Conservation (phyloP, 1,140 invertebrate genomes). For the Drosophila quadrilineata region DNA sequence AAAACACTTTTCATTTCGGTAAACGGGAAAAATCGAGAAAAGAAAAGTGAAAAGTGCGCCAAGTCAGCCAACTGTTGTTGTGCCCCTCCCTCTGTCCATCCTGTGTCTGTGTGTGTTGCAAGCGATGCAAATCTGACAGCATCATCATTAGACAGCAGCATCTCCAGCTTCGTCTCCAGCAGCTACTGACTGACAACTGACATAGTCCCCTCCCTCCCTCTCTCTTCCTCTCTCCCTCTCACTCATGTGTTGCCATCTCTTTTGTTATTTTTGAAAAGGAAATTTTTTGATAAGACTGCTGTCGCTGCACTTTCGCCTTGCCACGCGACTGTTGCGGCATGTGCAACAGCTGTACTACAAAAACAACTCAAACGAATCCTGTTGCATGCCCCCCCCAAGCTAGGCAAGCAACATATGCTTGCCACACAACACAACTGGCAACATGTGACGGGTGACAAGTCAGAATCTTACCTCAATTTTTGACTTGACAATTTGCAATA, state of each 20-base stretch:
- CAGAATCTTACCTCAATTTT: slow-evolving; percentile 20
- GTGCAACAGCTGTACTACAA: slow-evolving; percentile 49
- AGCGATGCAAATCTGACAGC: slow-evolving; percentile 67
- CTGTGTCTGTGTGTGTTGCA: too few relatives aligned
- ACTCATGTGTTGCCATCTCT: not conserved
- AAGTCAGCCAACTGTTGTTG: slow-evolving; percentile 64
- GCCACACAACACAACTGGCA: not conserved
- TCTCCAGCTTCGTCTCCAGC: slow-evolving; percentile 7
- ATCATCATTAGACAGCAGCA: slow-evolving; percentile 56
- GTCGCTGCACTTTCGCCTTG: slow-evolving; percentile 49
- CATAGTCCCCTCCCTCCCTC: slow-evolving; percentile 11
- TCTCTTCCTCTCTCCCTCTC: slow-evolving; percentile 2
- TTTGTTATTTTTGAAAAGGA: slow-evolving; percentile 36
- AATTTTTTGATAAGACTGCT: slow-evolving; percentile 56
- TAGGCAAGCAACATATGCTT: slow-evolving; percentile 44
- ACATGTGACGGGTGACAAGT: slow-evolving; percentile 63
- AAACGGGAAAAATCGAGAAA: too few relatives aligned
- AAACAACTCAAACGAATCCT: not conserved
- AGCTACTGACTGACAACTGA: slow-evolving; percentile 67
- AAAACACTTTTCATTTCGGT: slow-evolving; percentile 72
- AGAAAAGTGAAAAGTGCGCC: slow-evolving; percentile 60
- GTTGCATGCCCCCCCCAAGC: slow-evolving; percentile 15
- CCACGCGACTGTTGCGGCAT: slow-evolving; percentile 37
- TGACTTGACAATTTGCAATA: slow-evolving; percentile 66
- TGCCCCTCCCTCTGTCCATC: too few relatives aligned